Base-by-base conservation (phyloP, 2,888 invertebrate species). In the Elgonia sp. region DNA sequence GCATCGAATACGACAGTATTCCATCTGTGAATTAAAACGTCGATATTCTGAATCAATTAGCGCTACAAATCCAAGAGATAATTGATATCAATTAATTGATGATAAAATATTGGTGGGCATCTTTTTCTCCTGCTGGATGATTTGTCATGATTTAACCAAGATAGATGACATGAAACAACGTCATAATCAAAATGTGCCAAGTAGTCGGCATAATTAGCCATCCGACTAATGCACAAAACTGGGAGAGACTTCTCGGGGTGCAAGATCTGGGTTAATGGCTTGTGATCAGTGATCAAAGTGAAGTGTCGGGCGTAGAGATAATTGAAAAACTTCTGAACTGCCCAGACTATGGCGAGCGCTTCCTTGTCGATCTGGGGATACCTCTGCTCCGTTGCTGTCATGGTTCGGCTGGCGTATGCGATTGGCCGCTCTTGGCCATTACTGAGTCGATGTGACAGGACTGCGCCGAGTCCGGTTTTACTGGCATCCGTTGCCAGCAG, bases 1-100 rank as follows among this genome's bases (percentile, higher is more conserved):
- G 97, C 97, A 98, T 98, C 73, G 97, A 96, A 95, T 98, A 99
- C 87, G 97, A 97, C 53, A 98, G 96, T 81, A 98, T 96, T 40
- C 98, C 98, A 93, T 97, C 98, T 94, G 90, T 37, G 82, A 89
- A 89, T 82, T 84, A 65, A 70, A 77, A 72, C 20, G 60, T 53
- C 67, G 55, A 87, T 85, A 83, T 72, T 73, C 29, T 42, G 67
- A 50, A 69, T 86, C 85, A 84, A 86, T 89, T 79, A 89, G 57
- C 63, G 69, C 6, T 70, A 75, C 62, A 87, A 79, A 87, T 70
- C 29, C 63, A 40, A 37, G 37, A 53, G 79, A 80, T 84, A 87
- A 87, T 80, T 79, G 63, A 62, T 75, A 73, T 70, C 73, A 75
- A 77, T 79, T 85, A 81, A 85, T 70, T 70, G 21, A 57, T 53